Evolutionary conservation across 1,140 invertebrate genomes (phyloP), one percentile per base, ranked within the genome.

Genomic region (Drosophila quadrilineata): DNA sequence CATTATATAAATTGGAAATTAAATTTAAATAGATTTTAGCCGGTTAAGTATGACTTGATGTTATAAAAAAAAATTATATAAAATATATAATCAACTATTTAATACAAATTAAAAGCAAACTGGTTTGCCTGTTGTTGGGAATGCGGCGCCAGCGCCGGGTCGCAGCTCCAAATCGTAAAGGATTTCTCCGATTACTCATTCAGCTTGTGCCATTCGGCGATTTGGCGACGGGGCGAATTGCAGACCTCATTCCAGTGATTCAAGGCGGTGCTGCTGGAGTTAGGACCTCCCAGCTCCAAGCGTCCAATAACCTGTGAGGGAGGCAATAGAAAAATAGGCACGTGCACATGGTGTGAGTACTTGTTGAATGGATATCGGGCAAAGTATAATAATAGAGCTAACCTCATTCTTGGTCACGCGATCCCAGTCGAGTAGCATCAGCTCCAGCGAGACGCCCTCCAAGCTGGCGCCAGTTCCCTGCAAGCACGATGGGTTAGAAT

Each of bases 121-220:
- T 64, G 9, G 62, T 49, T 14, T 48, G 53, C 35, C 67, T 71
- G 65, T 36, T 56, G 48, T 48, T 66, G 38, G 26, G 29, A 21
- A 46, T 56, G 36, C 64, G 67, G 71, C 67, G 76, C 76, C 76
- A 57, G 76, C 76, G 72, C 77, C 72, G 48, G 62, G 26, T 48
- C 63, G 46, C 46, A 53, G 19, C 19, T 33, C 36, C 58, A 14
- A 48, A 0, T 48, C 16, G 28, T 56, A 50, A 45, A 33, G 29
- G 24, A 19, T 46, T 2, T n/a, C n/a, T 21, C 19, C 57, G 29
- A 31, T 80, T 94, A 98, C 92, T 98, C 97, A 88, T 94, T 93
- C 62, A 99, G 92, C 92, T 98, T 98, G 93, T 99, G 98, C 98
- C 98, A 99, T 91, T 99, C 97, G 38, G 98, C 98, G 85, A 99